Conservation (phyloP, 2,888 invertebrate species). For the Oscheius sp. region DNA sequence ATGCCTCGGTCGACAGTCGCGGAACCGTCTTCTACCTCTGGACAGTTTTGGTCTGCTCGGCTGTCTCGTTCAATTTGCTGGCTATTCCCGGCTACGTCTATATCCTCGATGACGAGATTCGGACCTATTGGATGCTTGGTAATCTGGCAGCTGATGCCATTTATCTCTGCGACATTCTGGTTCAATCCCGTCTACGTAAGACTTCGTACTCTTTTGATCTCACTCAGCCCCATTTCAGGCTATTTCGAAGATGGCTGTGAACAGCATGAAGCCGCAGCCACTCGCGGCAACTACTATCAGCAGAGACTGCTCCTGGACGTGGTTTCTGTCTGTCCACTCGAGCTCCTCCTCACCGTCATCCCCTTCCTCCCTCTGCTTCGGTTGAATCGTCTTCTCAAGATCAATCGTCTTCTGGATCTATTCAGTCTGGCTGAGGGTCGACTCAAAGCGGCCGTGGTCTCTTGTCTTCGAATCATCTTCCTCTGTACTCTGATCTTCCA, state of each 20-base stretch:
- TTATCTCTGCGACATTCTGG: constrained; percentile 60
- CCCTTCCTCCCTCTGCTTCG: constrained; percentile 33
- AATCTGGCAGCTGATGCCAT: constrained; percentile 62
- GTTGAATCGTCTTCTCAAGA: constrained; percentile 50
- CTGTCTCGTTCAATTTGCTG: constrained; percentile 57
- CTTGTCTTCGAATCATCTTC: constrained; percentile 10
- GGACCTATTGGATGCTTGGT: constrained; percentile 47
- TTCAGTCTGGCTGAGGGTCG: constrained; percentile 45
- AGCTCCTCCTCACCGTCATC: not conserved
- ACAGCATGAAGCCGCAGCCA: not conserved
- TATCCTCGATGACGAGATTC: constrained; percentile 40
- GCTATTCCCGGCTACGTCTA: constrained; percentile 51
- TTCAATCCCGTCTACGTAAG: constrained; percentile 62
- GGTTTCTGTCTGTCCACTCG: constrained; percentile 1
- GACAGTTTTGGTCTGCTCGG: constrained; percentile 49
- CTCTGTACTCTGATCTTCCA: constrained; percentile 58
- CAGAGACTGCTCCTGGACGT: not conserved
- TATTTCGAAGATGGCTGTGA: constrained; percentile 20
- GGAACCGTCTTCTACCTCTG: constrained; percentile 52
- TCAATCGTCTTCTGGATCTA: constrained; percentile 50
- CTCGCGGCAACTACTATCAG: not conserved
- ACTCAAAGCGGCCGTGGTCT: constrained; percentile 38
- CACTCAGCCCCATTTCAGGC: not conserved
- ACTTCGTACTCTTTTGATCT: constrained; percentile 1
- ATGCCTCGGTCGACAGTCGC: constrained; percentile 11